Base-by-base conservation (phyloP, 1,140 invertebrate genomes). In the Popillia japonica region DNA sequence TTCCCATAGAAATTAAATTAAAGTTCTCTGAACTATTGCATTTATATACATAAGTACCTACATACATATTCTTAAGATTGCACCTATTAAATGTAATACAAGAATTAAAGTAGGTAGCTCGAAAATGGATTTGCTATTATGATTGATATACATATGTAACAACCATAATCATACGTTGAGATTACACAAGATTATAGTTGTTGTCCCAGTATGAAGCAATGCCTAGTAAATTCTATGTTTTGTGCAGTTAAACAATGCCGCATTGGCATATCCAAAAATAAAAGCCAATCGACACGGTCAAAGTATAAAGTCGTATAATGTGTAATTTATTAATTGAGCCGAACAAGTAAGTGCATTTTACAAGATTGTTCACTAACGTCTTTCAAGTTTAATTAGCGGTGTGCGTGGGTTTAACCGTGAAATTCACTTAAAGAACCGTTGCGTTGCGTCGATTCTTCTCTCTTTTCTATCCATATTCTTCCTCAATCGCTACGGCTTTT, bases 391-490 rank as follows among this genome's bases (percentile, higher is more conserved):
- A 76, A 76, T 76, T 76, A 76, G 75, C 44, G 44, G 75, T 55
- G 61, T 68, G 75, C 44, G 75, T 76, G 44, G 75, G 75, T 55
- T 76, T 76, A 48, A 76, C 75, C 75, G 75, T 76, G 75, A 76
- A 76, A 76, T 48, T 76, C 75, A 76, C 75, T 76, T 76, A 76
- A 76, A 76, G 75, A 55, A 76, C 75, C 75, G 44, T 76, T 74
- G 72, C 75, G 44, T 76, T 74, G 72, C 34, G 14, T 55, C 22
- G 40, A 11, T 74, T 20, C 72, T 74, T 68, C 11, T 40, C 72
- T 40, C 41, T 74, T 41, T 74, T 74, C 72, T 34, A 40, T 74
- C 40, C 40, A 9, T 20, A 68, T 34, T 68, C 61, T 68, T 68
- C 61, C 61, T 68, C 22, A 22, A 22, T 68, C 61, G 27, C 9